These are phyloP conservation scores for Rhinoderma darwinii DNA, from an alignment of 2,113 vertebrate genomes.

Conservation along the genomic window DNA sequence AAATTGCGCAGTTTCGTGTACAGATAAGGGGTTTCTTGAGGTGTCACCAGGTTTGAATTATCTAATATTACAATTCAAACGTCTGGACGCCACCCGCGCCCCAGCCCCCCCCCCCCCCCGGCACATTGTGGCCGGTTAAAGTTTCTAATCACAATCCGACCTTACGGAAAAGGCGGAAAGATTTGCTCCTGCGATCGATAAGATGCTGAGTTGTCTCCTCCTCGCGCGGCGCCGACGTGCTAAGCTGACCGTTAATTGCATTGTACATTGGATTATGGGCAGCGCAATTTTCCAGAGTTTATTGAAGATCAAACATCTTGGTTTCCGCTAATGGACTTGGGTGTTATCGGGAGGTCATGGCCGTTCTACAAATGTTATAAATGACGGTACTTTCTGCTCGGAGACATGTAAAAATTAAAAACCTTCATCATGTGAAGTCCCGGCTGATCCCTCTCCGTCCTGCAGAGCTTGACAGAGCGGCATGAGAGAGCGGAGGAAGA, in stretches of 20 bases:
- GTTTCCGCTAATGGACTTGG: not conserved
- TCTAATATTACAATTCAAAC: no score
- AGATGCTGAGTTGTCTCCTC: not conserved
- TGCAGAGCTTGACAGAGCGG: no score
- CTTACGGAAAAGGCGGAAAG: not conserved
- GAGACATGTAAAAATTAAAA: constrained; percentile 29
- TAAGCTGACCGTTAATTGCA: not conserved
- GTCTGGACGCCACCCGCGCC: no score
- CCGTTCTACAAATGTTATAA: not conserved
- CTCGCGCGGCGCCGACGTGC: not conserved
- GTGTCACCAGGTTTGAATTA: no score
- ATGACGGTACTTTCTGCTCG: constrained; percentile 10
- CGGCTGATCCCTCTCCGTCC: not conserved
- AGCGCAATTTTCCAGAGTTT: not conserved
- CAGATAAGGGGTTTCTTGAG: no score
- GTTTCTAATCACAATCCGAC: no score
- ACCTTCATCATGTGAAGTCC: not conserved
- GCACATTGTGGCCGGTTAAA: no score
- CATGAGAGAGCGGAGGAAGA: not conserved
- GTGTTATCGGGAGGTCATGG: not conserved
- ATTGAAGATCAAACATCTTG: not conserved
- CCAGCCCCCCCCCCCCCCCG: no score
- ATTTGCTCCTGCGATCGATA: not conserved
- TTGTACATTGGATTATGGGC: not conserved
- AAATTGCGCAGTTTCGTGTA: no score